Evolutionary conservation across 2,113 vertebrate genomes (phyloP), one percentile per base, ranked within the genome.

Genomic region (Cariama cristata): DNA sequence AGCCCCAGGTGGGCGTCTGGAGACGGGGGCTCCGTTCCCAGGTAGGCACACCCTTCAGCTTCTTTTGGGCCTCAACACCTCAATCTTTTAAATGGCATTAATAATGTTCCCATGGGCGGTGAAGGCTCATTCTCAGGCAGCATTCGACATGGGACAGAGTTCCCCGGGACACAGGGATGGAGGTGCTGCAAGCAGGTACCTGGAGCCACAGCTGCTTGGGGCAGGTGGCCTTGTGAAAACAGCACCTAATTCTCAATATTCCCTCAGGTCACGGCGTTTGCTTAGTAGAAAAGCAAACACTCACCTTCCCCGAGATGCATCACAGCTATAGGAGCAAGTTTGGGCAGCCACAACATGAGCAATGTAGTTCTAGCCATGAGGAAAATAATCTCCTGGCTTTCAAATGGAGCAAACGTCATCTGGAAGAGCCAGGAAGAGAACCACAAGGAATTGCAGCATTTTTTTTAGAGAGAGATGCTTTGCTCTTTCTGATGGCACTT

Each of bases 61-160:
- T 18, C 50, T 33, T 81, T 28, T 5, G 20, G 38, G 21, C 63
- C 69, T 66, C 71, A 53, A 66, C 52, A 32, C 11, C 27, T 66
- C n/a, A 28, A 1, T 45, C 40, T n/a, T 33, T 79, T 14, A n/a
- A 62, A 79, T 4, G 7, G 30, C 28, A 16, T 42, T 44, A 5
- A 24, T 20, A 75, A n/a, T 0, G 0, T 6, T 18, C 22, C 64
- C 28, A 4, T 4, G 14, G 7, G 62, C 2, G 3, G 7, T 7
- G 32, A 40, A 58, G 32, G 30, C 15, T 56, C 45, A 1, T 60
- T 33, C 56, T 15, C 38, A 45, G 42, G 66, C 40, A 79, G 73
- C 11, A 7, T 14, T 1, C 4, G 8, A 8, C 35, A 20, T 0
- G 2, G 35, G 19, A 67, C 1, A 64, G n/a, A 74, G 12, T 35